phyloP scores from a whole-genome alignment of 2,113 vertebrate species.

The Phyllostomus discolor region DNA sequence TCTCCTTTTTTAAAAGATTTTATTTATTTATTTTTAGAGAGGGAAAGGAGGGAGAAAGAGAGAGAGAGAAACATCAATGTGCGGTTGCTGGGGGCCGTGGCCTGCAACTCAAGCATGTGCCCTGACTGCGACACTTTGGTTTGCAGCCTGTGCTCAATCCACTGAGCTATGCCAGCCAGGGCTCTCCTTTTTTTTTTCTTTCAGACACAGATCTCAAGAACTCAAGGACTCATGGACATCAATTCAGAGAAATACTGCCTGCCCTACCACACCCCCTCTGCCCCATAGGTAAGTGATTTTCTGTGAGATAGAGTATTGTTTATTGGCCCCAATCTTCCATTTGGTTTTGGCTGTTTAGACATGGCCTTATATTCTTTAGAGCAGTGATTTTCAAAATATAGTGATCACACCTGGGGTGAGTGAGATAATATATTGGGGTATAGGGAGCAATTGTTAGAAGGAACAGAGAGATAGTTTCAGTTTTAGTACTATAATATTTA shows the following conservation, averaged over 20 bases:
- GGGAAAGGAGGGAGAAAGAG: too few relatives aligned
- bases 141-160: too few relatives aligned
- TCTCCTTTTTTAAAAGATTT: not conserved
- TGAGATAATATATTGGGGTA: not conserved
- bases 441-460: not conserved
- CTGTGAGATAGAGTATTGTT: not conserved
- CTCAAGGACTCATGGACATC: not conserved
- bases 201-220: not conserved
- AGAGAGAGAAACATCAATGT: too few relatives aligned
- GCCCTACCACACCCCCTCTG: not conserved
- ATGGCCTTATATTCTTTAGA: constrained; percentile 5
- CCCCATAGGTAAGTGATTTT: not conserved
- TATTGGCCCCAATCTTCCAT: not conserved
- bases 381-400: not conserved
- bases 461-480: not conserved
- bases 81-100: too few relatives aligned
- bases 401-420: not conserved
- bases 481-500: not conserved
- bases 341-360: constrained; percentile 11
- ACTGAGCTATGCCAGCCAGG: too few relatives aligned
- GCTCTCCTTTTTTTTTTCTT: not conserved
- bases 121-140: too few relatives aligned
- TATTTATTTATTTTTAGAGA: too few relatives aligned
- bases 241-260: not conserved
- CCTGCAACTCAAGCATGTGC: too few relatives aligned